Evolutionary conservation across 2,113 vertebrate species (phyloP), one percentile per base, ranked within the genome.

Genomic region (Percina caprodes): DNA sequence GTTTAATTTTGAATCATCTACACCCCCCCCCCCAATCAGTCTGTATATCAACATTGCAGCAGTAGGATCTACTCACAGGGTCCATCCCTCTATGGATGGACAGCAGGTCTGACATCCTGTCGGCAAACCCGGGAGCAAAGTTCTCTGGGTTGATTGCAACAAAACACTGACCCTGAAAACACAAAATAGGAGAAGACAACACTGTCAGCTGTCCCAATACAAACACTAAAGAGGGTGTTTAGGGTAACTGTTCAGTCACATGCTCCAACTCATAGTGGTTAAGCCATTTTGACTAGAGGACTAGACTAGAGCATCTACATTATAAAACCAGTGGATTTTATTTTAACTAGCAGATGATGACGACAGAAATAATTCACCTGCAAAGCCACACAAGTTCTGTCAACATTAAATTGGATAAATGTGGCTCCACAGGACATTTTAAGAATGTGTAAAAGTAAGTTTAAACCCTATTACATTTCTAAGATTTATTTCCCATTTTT

Each of bases 121-220:
- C 84, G n/a, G 35, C 90, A 81, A 96, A 96, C 23, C 93, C 92
- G 0, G 91, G 60, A 51, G 95, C 94, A 84, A 96, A 95, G 89
- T 92, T 94, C 21, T 91, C 93, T 8, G 93, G 95, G 86, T 95
- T 95, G 66, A 96, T 91, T 0, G 93, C 95, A 21, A 96, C 92
- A 68, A 95, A 96, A 82, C 95, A 95, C 76, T 95, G 95, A 69
- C 95, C 95, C 95, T 95, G 84, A 61, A 39, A 86, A 84, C 30
- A 82, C 4, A 15, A 73, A 51, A 49, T 1, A 24, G 8, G 11
- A 0, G 21, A 48, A 14, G 54, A 67, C 16, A 8, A 48, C 65
- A 52, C 16, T 1, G 56, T 46, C 63, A 82, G 14, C 10, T 65
- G 71, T 73, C 12, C 51, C 35, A 70, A 5, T 0, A 23, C 35